Evolutionary conservation across 2,888 invertebrate genomes (phyloP), one percentile per base, ranked within the genome.

Genomic region (Athalia circularis): DNA sequence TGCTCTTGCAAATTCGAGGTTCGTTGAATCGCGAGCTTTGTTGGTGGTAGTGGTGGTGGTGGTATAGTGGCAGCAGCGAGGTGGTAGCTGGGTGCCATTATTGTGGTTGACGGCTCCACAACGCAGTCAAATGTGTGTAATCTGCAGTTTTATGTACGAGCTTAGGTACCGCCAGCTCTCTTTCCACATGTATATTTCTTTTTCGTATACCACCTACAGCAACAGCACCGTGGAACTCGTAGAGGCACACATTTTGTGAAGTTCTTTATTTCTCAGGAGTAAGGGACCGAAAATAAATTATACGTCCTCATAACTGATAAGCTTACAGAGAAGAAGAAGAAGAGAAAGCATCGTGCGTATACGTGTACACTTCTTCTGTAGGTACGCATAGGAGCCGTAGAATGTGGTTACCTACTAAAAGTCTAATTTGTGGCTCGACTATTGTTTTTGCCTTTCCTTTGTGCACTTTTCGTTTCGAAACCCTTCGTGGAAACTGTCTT

Each of bases 31-130:
- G 62, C 48, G 75, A 75, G 72, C 57, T 75, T 75, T 62, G 45
- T 9, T 43, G 15, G 75, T 62, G 47, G n/a, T 29, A 62, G 75
- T 64, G 45, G 52, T 59, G 52, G 54, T 67, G 67, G 67, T 29
- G 15, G 15, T 54, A 29, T 29, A 6, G 54, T 7, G 29, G 29
- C 29, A 29, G 29, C 29, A 29, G 29, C 29, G 29, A 29, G 72
- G 72, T 13, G 72, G 72, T 52, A 7, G 72, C 59, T 43, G 47
- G 59, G 72, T 72, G 59, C 59, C 72, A 72, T 72, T 72, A 72
- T 77, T 87, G 87, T 82, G 86, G 87, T 87, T 83, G 85, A 83
- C 83, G 84, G 81, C 80, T 81, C 70, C 80, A 87, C 87, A 87
- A 86, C 87, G 84, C 84, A 83, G 82, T 82, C 81, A 84, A 86